Evolutionary conservation across 1,140 invertebrate genomes (phyloP), one percentile per base, ranked within the genome.

Genomic region (Nebria ingens): DNA sequence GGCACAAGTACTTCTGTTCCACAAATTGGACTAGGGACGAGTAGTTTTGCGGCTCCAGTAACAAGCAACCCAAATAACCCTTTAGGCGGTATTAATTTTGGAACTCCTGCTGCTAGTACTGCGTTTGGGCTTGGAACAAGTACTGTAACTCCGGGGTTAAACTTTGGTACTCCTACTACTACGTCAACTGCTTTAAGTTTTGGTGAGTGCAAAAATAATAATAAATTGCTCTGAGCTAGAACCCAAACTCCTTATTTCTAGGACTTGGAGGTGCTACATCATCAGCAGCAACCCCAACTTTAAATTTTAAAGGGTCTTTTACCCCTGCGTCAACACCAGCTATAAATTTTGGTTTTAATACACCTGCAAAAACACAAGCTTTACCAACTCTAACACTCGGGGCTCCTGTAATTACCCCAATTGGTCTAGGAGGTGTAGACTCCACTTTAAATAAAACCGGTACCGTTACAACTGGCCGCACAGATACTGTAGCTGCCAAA

Each of bases 361-460:
- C 61, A 17, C 57, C 64, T 51, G 56, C 63, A 2, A 57, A 57
- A 51, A 23, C 56, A 11, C 21, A 51, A 2, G 57, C 67, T 4
- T 56, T 61, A 25, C 25, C 65, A 1, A 52, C 65, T 2, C 51
- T 65, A 54, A 59, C 64, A 19, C 52, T 62, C 19, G 55, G 69
- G 6, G 70, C 69, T 53, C 65, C 62, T 3, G 59, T 70, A 21
- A 56, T 66, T 29, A 62, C 65, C 19, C 61, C 51, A 51, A 65
- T 77, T 2, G 84, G 84, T 4, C 68, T 87, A 2, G 84, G 85
- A 2, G 84, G 83, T 23, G 81, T 83, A 59, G 74, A 79, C 23
- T 73, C 78, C 15, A 70, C 76, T 23, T 62, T 80, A 67, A 65
- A 75, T 63, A 73, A 78, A 72, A 54, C 64, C 72, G 51, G 62